phyloP scores from a whole-genome alignment of 1,140 invertebrate genomes.

The Leptestheria dahalacensis region DNA sequence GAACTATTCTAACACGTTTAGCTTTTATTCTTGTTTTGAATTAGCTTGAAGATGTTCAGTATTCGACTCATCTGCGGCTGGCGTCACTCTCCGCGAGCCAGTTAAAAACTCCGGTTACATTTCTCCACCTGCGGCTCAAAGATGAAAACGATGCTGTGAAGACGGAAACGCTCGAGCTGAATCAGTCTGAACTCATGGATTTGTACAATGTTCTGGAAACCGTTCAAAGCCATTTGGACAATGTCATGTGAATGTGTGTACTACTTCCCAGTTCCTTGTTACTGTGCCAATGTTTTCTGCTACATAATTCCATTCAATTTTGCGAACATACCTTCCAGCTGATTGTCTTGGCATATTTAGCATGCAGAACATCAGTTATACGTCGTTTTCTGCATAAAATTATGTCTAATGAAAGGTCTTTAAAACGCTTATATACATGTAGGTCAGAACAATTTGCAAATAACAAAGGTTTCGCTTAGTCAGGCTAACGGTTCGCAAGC shows the following conservation, averaged over 20 bases:
- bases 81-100: background rate
- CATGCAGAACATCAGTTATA: background rate
- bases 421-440: background rate
- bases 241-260: background rate
- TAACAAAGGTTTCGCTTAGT: too few relatives aligned
- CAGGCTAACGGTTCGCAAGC: too few relatives aligned
- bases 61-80: background rate
- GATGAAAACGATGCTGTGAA: background rate
- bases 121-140: background rate
- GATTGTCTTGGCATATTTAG: background rate
- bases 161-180: background rate
- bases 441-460: too few relatives aligned
- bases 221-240: conserved; percentile 1
- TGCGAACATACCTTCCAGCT: background rate
- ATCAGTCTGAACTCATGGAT: background rate
- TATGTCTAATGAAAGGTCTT: background rate
- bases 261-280: background rate
- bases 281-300: background rate
- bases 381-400: background rate
- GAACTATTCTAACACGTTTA: background rate
- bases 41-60: background rate
- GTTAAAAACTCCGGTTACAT: background rate
- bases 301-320: background rate
- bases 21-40: background rate
- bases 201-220: background rate